Conservation (phyloP, 2,113 vertebrate genomes). For the Arvicanthis niloticus region DNA sequence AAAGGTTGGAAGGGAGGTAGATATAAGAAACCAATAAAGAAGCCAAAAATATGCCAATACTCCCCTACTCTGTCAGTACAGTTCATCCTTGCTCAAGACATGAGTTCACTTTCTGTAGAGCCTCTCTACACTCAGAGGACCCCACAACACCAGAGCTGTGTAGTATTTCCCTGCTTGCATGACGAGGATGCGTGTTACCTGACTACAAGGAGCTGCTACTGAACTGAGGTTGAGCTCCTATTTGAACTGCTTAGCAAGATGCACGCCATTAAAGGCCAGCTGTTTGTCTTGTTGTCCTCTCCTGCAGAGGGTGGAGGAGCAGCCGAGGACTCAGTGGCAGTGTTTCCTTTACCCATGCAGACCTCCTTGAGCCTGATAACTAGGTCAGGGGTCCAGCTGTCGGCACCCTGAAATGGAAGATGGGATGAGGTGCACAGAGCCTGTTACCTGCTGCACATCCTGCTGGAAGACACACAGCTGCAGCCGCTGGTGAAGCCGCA, state of each 20-base stretch:
- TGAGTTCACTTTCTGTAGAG: background rate
- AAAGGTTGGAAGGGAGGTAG: no score
- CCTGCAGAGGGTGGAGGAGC: fast-evolving
- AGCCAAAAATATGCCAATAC: no score
- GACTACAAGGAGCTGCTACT: background rate
- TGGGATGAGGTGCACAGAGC: fast-evolving
- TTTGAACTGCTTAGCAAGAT: background rate
- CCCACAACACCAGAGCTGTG: fast-evolving
- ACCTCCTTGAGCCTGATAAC: background rate
- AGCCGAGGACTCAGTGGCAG: background rate
- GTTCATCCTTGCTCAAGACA: background rate
- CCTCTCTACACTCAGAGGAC: background rate
- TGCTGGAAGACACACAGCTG: constrained; percentile 99
- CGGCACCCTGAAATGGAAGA: no score
- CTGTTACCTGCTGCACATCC: constrained; percentile 96
- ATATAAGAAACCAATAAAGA: no score
- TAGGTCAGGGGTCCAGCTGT: background rate
- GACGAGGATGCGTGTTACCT: background rate
- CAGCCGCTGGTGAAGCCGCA: constrained; percentile 97
- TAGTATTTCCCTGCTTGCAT: background rate
- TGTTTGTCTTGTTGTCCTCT: background rate
- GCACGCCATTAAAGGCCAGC: background rate
- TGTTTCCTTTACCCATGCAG: background rate
- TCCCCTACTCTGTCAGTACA: background rate
- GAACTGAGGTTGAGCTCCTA: background rate